phyloP scores from a whole-genome alignment of 2,113 vertebrate genomes.

The Festucalex cinctus region DNA sequence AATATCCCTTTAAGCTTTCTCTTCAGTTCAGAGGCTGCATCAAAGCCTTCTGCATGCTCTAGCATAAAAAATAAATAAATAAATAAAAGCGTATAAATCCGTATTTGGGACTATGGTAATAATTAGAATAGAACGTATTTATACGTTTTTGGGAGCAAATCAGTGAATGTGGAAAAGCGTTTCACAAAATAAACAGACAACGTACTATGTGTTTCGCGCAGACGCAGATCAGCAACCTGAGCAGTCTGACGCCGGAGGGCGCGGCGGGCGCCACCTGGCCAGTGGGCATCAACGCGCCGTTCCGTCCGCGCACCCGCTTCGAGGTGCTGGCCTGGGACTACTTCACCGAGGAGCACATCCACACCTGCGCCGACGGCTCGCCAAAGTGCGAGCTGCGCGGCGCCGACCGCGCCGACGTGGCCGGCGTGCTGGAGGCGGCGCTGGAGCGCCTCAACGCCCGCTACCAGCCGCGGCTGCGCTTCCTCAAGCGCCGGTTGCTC shows the following conservation, averaged over 20 bases:
- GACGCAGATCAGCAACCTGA: slow-evolving; percentile 95
- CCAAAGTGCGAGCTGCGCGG: slow-evolving; percentile 91
- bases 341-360: slow-evolving; percentile 92
- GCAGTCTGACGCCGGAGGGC: slow-evolving; percentile 82
- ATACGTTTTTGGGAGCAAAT: too few relatives aligned
- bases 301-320: slow-evolving; percentile 87
- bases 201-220: too few relatives aligned
- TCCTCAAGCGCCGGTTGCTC: slow-evolving; percentile 83
- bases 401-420: slow-evolving; percentile 79
- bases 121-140: too few relatives aligned
- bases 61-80: too few relatives aligned
- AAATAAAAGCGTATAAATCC: too few relatives aligned
- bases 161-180: too few relatives aligned
- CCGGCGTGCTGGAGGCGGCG: slow-evolving; percentile 79
- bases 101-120: too few relatives aligned
- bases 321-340: slow-evolving; percentile 97
- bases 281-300: slow-evolving; percentile 86
- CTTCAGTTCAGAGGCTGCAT: too few relatives aligned
- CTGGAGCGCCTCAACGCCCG: slow-evolving; percentile 84
- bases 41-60: too few relatives aligned
- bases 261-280: slow-evolving; percentile 87
- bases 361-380: slow-evolving; percentile 83
- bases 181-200: too few relatives aligned
- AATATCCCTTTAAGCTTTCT: too few relatives aligned
- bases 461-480: slow-evolving; percentile 88